These are phyloP conservation scores for Lepidocyrtinus sp. DNA, from an alignment of 2,888 invertebrate species.

Conservation along the genomic window DNA sequence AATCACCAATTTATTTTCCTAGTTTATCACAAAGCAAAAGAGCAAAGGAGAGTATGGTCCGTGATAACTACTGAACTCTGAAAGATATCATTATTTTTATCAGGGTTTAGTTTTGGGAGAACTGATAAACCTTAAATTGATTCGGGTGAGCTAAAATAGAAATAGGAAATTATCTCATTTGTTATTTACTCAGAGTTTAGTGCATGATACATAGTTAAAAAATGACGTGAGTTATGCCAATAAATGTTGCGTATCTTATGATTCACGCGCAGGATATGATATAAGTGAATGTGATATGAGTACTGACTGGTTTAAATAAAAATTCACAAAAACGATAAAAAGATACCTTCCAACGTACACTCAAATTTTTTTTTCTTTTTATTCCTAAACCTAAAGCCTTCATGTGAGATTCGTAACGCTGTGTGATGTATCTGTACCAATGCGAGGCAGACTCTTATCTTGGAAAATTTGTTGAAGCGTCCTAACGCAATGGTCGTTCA, in stretches of 20 bases:
- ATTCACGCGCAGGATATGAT: no score
- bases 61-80: not conserved
- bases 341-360: no score
- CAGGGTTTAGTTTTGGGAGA: not conserved
- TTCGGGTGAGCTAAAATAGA: not conserved
- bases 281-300: no score
- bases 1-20: not conserved
- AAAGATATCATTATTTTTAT: not conserved
- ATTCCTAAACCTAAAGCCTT: not conserved
- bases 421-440: not conserved
- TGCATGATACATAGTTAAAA: not conserved
- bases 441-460: not conserved
- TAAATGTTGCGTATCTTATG: not conserved
- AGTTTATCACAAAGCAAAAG: not conserved
- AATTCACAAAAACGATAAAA: no score
- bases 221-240: not conserved
- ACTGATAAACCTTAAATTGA: no score
- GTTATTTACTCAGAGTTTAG: not conserved
- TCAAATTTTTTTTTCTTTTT: not conserved
- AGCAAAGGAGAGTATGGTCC: not conserved
- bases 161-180: constrained; percentile 5
- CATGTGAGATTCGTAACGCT: not conserved
- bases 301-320: no score
- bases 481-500: not conserved
- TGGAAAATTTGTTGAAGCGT: not conserved